Conservation (phyloP, 2,797 vertebrate genomes). For the Falco berigora region DNA sequence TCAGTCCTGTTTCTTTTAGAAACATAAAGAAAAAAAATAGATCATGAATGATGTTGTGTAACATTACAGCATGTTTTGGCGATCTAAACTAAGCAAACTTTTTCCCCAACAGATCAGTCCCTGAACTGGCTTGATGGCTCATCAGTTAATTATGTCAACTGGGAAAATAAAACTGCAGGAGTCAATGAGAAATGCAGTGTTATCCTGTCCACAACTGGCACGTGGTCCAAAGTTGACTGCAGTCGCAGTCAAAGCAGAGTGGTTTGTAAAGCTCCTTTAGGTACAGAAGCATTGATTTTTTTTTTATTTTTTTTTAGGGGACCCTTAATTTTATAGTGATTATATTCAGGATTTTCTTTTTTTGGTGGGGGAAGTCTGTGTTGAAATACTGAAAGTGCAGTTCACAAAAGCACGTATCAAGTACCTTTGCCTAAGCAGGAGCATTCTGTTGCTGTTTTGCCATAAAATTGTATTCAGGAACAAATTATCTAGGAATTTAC, state of each 20-base stretch:
- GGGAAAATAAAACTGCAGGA: slow-evolving; percentile 61
- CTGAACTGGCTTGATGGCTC: slow-evolving; percentile 85
- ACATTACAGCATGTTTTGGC: not conserved
- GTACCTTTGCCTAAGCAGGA: not conserved
- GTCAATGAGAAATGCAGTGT: slow-evolving; percentile 73
- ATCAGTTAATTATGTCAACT: slow-evolving; percentile 78
- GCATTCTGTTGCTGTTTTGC: not conserved
- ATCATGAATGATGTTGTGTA: not conserved
- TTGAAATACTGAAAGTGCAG: not conserved
- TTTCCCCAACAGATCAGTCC: slow-evolving; percentile 55
- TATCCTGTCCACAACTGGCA: slow-evolving; percentile 77
- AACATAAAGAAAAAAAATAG: not conserved
- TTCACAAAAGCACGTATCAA: not conserved
- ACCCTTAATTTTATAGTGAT: not conserved
- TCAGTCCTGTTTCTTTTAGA: not conserved
- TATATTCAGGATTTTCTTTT: not conserved
- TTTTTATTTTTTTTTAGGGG: not conserved
- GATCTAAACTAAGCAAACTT: not conserved
- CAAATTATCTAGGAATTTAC: not conserved
- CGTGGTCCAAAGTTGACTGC: slow-evolving; percentile 82
- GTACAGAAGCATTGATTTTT: slow-evolving; percentile 70
- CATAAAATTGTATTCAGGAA: not conserved
- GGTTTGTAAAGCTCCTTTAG: slow-evolving; percentile 83
- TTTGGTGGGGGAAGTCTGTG: not conserved
- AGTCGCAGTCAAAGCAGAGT: slow-evolving; percentile 75